Conservation (phyloP, 2,797 vertebrate species). For the Octomys mimax region DNA sequence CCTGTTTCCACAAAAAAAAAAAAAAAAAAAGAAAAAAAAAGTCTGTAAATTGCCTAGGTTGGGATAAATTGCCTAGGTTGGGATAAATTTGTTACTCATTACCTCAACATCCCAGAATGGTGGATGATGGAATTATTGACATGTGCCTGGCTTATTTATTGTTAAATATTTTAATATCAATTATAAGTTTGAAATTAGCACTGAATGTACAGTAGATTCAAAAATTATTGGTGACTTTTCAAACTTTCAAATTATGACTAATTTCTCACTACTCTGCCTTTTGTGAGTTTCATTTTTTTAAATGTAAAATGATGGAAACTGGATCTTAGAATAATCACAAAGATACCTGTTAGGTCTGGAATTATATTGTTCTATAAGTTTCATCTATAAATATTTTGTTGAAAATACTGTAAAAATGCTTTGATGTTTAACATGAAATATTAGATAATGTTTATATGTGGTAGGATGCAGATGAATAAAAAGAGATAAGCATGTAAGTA, state of each 20-base stretch:
- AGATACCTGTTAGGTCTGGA: background rate
- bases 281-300: background rate
- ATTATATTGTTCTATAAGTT: background rate
- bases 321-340: background rate
- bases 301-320: background rate
- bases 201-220: background rate
- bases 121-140: background rate
- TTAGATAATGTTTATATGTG: background rate
- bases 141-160: background rate
- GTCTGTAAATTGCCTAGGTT: background rate
- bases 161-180: slow-evolving; percentile 42
- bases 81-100: background rate
- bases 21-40: too few relatives aligned
- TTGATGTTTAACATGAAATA: slow-evolving; percentile 6
- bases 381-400: background rate
- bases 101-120: background rate
- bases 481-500: background rate
- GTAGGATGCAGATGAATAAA: background rate
- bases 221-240: background rate
- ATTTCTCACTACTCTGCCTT: background rate
- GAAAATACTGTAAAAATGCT: background rate
- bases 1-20: too few relatives aligned
- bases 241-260: slow-evolving; percentile 30
- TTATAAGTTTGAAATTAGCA: background rate
- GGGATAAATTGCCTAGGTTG: background rate